Conservation (phyloP, 2,888 invertebrate species). For the Trachelus stipa region DNA sequence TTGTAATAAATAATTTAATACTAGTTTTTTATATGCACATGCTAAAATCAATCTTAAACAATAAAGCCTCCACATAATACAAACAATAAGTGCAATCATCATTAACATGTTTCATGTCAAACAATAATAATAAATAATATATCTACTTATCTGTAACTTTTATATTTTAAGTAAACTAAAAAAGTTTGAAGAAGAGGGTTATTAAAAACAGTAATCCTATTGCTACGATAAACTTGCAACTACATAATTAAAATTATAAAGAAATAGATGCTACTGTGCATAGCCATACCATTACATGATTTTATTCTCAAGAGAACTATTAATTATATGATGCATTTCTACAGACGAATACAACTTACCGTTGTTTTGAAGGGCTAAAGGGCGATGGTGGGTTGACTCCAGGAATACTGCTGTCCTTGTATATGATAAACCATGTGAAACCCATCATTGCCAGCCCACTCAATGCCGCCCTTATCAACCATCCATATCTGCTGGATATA, state of each 20-base stretch:
- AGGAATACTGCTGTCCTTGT: constrained; percentile 73
- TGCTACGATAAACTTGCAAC: background rate
- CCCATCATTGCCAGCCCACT: constrained; percentile 69
- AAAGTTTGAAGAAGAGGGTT: background rate
- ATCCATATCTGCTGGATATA: constrained; percentile 36
- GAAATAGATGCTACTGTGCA: background rate
- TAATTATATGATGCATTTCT: background rate
- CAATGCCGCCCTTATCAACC: constrained; percentile 50
- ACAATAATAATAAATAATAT: background rate
- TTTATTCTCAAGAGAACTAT: background rate
- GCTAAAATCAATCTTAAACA: background rate
- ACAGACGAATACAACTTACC: constrained; percentile 53
- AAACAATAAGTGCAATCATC: background rate
- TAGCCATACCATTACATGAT: background rate
- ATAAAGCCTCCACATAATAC: background rate
- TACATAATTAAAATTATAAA: background rate
- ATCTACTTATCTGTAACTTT: background rate
- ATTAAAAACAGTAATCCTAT: background rate
- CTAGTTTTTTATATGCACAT: background rate
- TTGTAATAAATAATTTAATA: background rate
- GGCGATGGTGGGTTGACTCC: constrained; percentile 73
- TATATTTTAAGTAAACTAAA: background rate
- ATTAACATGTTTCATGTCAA: background rate
- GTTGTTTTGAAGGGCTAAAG: constrained; percentile 69
- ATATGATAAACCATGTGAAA: constrained; percentile 72